Evolutionary conservation across 30 jellyfish, hydroid and myxozoan species (phyloP).

Genomic region (Chironex yamaguchii): DNA sequence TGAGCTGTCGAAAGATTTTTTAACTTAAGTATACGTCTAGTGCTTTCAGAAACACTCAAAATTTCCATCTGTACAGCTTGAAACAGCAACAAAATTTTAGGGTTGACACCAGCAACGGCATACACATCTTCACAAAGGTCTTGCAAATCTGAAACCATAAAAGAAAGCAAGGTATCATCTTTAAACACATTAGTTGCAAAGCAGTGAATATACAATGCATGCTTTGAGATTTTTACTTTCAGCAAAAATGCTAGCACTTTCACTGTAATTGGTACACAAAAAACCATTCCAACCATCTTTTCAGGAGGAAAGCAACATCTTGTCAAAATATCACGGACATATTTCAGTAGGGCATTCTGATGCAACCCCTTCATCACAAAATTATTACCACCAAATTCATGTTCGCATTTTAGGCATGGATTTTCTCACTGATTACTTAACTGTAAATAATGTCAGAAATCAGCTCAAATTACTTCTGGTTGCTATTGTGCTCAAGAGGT

Average conservation of each 20-base stretch:
- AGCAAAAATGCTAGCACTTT: constrained; percentile 37
- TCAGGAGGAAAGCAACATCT: constrained; percentile 26
- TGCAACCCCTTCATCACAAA: constrained; percentile 28
- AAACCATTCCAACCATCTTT: constrained; percentile 45
- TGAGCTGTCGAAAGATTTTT: constrained; percentile 4
- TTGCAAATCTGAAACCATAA: constrained; percentile 26
- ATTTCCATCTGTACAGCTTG: constrained; percentile 1
- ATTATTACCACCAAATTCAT: too few species aligned
- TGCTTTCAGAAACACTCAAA: neutral
- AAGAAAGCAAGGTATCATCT: constrained; percentile 36
- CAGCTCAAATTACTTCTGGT: too few species aligned
- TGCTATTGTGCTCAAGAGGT: too few species aligned
- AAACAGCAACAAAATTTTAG: constrained; percentile 4
- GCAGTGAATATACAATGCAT: constrained; percentile 62
- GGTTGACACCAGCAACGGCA: constrained; percentile 46
- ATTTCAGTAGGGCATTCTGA: constrained; percentile 20
- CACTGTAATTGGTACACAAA: constrained; percentile 43
- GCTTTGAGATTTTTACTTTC: constrained; percentile 15
- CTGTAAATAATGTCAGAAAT: too few species aligned
- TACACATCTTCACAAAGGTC: too few species aligned
- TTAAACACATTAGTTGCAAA: too few species aligned
- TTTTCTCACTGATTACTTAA: too few species aligned
- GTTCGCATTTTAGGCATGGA: too few species aligned
- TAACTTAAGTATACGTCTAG: neutral
- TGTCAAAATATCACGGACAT: constrained; percentile 7